These are phyloP conservation scores for Apodemia mormo DNA, from an alignment of 2,888 invertebrate species.

Conservation along the genomic window DNA sequence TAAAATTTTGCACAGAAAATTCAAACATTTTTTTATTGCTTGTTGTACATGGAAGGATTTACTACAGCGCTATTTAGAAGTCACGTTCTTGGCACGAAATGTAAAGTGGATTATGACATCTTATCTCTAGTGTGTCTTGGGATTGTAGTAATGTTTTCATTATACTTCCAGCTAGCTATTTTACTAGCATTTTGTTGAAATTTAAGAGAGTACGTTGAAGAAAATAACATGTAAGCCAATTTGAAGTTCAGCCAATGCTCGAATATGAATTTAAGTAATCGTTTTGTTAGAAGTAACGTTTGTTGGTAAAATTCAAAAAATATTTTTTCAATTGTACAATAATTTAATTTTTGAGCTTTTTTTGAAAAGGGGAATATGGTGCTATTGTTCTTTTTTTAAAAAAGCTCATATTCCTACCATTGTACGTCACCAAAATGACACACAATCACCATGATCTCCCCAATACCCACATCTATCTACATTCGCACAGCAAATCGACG, in stretches of 20 bases:
- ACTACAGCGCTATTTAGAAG: constrained; percentile 1
- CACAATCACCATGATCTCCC: too few relatives aligned
- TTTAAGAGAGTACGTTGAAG: background rate
- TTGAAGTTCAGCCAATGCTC: background rate
- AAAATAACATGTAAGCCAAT: background rate
- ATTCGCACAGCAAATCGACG: too few relatives aligned
- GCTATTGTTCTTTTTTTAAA: too few relatives aligned
- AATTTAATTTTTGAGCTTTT: too few relatives aligned
- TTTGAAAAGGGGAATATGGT: too few relatives aligned
- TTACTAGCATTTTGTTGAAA: background rate
- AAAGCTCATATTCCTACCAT: too few relatives aligned
- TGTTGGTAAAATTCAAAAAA: too few relatives aligned
- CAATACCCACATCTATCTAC: too few relatives aligned
- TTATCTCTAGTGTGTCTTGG: background rate
- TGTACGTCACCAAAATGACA: too few relatives aligned
- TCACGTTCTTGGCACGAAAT: constrained; percentile 11
- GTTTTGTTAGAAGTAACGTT: too few relatives aligned
- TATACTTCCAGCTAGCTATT: background rate
- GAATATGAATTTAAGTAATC: background rate
- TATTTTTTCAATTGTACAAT: too few relatives aligned
- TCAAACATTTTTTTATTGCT: background rate
- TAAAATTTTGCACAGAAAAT: constrained; percentile 7
- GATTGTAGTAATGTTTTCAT: background rate
- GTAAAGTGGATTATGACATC: constrained; percentile 9
- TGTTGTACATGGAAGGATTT: background rate